phyloP scores from a whole-genome alignment of 1,140 invertebrate species.

The Penaeus japonicus region DNA sequence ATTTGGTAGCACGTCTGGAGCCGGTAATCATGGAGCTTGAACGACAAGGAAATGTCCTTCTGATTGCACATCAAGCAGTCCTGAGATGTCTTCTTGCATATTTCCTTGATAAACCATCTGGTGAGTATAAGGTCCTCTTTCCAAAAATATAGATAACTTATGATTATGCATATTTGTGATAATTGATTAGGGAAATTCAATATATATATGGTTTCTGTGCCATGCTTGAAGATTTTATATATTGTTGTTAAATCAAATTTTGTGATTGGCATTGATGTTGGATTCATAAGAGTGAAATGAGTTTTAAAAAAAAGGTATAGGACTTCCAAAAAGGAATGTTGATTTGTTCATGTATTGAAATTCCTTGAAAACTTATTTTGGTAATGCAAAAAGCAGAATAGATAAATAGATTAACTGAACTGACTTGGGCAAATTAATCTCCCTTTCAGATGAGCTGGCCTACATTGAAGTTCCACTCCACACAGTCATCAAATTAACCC shows the following conservation, averaged over 20 bases:
- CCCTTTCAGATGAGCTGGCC: slow-evolving; percentile 82
- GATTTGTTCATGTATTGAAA: not conserved
- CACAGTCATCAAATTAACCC: slow-evolving; percentile 96
- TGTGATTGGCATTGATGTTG: not conserved
- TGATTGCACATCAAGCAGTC: slow-evolving; percentile 98
- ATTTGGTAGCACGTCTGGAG: slow-evolving; percentile 93
- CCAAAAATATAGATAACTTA: not conserved
- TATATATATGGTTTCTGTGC: no score
- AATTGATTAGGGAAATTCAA: no score
- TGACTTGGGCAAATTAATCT: not conserved
- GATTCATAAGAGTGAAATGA: no score
- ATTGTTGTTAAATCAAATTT: no score
- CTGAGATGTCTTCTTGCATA: slow-evolving; percentile 97
- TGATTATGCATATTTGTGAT: no score
- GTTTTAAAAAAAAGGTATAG: not conserved
- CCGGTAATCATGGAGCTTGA: slow-evolving; percentile 99
- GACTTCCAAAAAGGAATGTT: not conserved
- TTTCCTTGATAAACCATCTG: slow-evolving; percentile 94
- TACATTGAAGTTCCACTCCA: slow-evolving; percentile 90
- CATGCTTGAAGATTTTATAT: not conserved
- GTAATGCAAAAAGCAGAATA: no score
- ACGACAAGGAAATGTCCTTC: slow-evolving; percentile 96
- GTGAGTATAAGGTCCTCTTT: slow-evolving; percentile 66
- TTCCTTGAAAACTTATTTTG: not conserved
- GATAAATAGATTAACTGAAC: not conserved